Base-by-base conservation (phyloP, 2,888 invertebrate species). In the Lingula anatina region DNA sequence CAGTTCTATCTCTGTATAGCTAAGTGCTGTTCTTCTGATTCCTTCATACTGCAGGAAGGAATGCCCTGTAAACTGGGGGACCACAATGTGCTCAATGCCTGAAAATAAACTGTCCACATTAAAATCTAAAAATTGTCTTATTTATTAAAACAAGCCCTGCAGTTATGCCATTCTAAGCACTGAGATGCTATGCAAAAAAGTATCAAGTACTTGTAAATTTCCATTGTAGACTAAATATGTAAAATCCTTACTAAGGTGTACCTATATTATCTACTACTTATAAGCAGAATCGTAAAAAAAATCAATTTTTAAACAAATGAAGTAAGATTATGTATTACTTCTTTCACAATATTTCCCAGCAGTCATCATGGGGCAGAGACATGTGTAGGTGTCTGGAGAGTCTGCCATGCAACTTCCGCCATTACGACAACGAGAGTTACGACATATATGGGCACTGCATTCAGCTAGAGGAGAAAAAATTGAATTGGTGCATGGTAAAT, bases 11-110 rank as follows among this genome's bases (percentile, higher is more conserved):
- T 94, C 93, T 38, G 94, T 82, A 89, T 91, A 94, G 12, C 90
- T 89, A 44, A 91, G 82, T 3, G 90, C 90, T 5, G 86, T 84
- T 59, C 88, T 87, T 0, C 88, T 89, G 35, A 95, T 81, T 3
- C 93, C 92, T 1, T 88, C 86, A 74, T 90, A 87, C 54, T 90
- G 85, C 42, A 96, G 82, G 77, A 90, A 91, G 46, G 94, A 94
- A 2, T 93, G 90, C 1, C 94, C 94, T 78, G 92, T 93, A 80
- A 96, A 95, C 39, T 89, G 84, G 36, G 95, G 94, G 28, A 95
- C 90, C 42, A 72, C 66, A 2, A 68, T 61, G 4, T 56, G 54
- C 3, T 15, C 31, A 31, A 31, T 15, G 15, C 9, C 31, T 31
- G 15, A 15, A 31, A 31, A 31, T 15, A 31, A n/a, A n/a, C n/a